phyloP scores from a whole-genome alignment of 2,113 vertebrate genomes.

The Dryoscopus gambensis region DNA sequence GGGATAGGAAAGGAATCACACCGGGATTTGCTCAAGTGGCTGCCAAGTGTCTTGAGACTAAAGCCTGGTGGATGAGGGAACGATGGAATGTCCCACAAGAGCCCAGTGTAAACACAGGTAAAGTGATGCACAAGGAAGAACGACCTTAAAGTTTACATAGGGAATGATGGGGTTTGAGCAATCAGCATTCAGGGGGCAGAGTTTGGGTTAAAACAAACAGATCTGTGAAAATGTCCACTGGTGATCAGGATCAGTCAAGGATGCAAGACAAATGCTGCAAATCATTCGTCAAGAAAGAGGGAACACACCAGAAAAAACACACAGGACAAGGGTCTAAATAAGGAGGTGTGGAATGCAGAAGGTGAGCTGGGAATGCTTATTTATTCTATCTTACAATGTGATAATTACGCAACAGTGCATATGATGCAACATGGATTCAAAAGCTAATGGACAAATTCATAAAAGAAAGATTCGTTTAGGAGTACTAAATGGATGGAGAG shows the following conservation, averaged over 20 bases:
- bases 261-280: neutral
- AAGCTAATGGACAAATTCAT: neutral
- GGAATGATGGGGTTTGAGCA: neutral
- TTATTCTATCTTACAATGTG: neutral
- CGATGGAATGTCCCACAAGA: accelerated
- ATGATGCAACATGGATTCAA: neutral
- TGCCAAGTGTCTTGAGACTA: neutral
- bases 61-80: neutral
- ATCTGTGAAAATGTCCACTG: neutral
- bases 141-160: neutral
- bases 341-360: neutral
- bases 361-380: neutral
- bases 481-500: neutral
- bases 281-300: neutral
- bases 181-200: neutral
- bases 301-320: neutral
- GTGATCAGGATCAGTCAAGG: neutral
- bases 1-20: neutral
- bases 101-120: neutral
- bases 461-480: neutral
- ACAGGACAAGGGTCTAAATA: neutral
- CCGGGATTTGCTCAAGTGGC: neutral
- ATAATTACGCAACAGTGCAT: neutral
- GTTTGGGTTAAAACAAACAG: neutral
- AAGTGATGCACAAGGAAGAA: neutral